Conservation (phyloP, 2,888 invertebrate species). For the Apoderus coryli region DNA sequence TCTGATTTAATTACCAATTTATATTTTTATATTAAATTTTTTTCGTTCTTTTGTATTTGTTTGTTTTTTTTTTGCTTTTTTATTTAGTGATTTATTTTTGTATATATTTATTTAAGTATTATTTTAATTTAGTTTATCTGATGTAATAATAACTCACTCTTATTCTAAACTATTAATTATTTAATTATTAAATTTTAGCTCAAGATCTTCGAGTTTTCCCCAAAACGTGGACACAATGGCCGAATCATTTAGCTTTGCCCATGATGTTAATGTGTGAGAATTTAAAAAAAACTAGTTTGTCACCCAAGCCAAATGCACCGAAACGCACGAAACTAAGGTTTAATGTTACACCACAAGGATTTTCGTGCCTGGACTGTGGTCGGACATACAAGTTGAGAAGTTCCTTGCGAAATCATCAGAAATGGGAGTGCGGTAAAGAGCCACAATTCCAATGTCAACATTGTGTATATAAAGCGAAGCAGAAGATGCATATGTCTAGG, state of each 20-base stretch:
- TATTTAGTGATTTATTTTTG: too few species aligned
- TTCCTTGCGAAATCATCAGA: slow-evolving; percentile 68
- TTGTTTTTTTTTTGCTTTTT: too few species aligned
- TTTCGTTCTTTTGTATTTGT: too few species aligned
- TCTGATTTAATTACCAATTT: too few species aligned
- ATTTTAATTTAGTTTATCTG: too few species aligned
- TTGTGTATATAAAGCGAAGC: slow-evolving; percentile 72
- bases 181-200: slow-evolving; percentile 39
- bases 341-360: too few species aligned
- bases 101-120: too few species aligned
- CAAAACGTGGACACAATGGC: slow-evolving; percentile 58
- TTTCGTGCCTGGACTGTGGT: slow-evolving; percentile 70
- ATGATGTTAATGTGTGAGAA: slow-evolving; percentile 45
- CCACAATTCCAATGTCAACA: slow-evolving; percentile 71
- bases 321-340: too few species aligned
- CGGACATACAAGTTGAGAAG: slow-evolving; percentile 77
- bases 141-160: too few species aligned
- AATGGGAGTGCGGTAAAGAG: slow-evolving; percentile 77
- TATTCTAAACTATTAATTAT: too few species aligned
- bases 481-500: slow-evolving; percentile 71
- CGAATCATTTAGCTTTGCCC: slow-evolving; percentile 58
- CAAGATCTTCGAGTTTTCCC: slow-evolving; percentile 53
- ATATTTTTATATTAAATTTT: too few species aligned
- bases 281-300: slow-evolving; percentile 32
- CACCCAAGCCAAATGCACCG: too few species aligned